A percentile compares a stretch with the other conserved stretches of the same genome.
Conservation (phyloP, 1,140 invertebrate species). For the Brachionus angularis region DNA sequence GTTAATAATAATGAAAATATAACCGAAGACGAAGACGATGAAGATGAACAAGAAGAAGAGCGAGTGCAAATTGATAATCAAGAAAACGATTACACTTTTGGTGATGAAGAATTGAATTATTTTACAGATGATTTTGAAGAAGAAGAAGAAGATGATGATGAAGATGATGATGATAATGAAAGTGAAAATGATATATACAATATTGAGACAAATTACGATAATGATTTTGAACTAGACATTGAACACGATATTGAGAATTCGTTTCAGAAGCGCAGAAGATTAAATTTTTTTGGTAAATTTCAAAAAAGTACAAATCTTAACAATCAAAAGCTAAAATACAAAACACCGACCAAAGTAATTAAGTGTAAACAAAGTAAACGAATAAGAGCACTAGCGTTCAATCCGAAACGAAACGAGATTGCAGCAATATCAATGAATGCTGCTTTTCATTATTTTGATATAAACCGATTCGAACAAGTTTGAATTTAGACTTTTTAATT, state of each 20-base stretch:
- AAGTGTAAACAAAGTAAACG: slow-evolving; percentile 70
- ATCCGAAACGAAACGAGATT: slow-evolving; percentile 69
- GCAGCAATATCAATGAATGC: slow-evolving; percentile 86
- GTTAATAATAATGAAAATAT: background rate
- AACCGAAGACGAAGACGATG: slow-evolving; percentile 34
- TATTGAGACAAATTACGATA: slow-evolving; percentile 44
- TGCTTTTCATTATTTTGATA: slow-evolving; percentile 82
- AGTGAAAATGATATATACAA: slow-evolving; percentile 25
- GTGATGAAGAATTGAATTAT: slow-evolving; percentile 18
- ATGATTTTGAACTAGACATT: slow-evolving; percentile 48
- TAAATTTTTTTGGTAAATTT: slow-evolving; percentile 11
- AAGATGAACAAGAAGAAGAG: background rate
- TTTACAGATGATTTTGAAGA: no score
- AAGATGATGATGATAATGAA: slow-evolving; percentile 43
- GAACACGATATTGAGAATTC: slow-evolving; percentile 47
- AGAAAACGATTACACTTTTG: background rate
- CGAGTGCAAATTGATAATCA: background rate
- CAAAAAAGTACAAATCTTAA: slow-evolving; percentile 48
- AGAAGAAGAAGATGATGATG: slow-evolving; percentile 45
- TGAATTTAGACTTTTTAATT: slow-evolving; percentile 29
- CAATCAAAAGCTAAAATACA: slow-evolving; percentile 49
- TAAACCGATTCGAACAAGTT: slow-evolving; percentile 74
- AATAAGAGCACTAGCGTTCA: slow-evolving; percentile 80
- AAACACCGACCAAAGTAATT: slow-evolving; percentile 70
- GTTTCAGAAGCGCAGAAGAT: background rate